These are phyloP conservation scores for Hemiscyllium ocellatum DNA, from an alignment of 2,113 vertebrate genomes.

Conservation along the genomic window DNA sequence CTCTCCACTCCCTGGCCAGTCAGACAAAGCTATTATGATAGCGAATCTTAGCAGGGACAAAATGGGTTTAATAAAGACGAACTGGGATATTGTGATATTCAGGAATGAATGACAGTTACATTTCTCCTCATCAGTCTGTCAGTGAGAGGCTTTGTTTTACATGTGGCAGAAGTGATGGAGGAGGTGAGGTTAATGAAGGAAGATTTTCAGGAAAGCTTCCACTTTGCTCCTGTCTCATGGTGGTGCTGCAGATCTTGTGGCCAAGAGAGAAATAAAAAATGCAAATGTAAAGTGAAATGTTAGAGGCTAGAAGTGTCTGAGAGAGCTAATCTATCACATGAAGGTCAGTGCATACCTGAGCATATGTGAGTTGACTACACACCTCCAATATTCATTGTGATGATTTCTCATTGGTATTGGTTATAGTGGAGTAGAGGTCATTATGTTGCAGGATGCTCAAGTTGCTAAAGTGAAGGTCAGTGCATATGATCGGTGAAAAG, in stretches of 20 bases:
- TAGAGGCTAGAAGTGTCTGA: background rate
- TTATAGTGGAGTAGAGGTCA: background rate
- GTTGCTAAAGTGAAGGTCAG: background rate
- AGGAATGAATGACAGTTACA: background rate
- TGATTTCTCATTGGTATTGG: background rate
- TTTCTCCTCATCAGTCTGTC: slow-evolving; percentile 23
- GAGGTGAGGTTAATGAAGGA: slow-evolving; percentile 15
- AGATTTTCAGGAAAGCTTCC: background rate
- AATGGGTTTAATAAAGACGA: slow-evolving; percentile 26
- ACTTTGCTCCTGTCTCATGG: background rate
- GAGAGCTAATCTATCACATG: background rate
- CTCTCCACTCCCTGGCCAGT: background rate
- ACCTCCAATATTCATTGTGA: background rate
- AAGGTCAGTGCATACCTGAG: no score
- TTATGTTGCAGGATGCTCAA: background rate
- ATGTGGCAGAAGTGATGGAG: background rate
- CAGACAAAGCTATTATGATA: background rate
- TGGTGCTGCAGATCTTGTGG: background rate
- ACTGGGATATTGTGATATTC: background rate
- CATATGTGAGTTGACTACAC: background rate
- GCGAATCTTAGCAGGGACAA: background rate
- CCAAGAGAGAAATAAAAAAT: background rate
- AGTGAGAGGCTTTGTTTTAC: slow-evolving; percentile 20
- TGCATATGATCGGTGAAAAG: background rate
- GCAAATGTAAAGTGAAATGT: background rate